Percentiles rank a stretch among this genome's conserved stretches.
phyloP scores from a whole-genome alignment of 2,797 vertebrate genomes.

The Leptodactylus fallax region DNA sequence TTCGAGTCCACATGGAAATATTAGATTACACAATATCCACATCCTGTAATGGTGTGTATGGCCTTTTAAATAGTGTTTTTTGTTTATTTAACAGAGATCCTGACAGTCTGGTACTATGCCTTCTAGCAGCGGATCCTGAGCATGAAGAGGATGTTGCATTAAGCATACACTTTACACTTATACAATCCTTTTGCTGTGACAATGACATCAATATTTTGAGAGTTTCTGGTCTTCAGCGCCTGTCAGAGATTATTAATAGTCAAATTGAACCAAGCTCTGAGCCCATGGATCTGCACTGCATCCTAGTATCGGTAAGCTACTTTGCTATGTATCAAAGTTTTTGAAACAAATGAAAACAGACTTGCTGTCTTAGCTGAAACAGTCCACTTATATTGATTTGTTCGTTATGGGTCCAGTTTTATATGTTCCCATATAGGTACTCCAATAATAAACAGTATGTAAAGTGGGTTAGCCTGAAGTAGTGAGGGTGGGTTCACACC shows the following conservation, averaged over 20 bases:
- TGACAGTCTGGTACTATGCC: conserved; percentile 90
- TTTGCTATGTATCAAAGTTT: no score
- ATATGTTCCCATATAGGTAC: no score
- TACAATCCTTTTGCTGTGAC: conserved; percentile 94
- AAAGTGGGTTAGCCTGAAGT: no score
- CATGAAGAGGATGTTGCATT: conserved; percentile 88
- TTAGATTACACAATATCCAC: no score
- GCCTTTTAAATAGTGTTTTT: neutral
- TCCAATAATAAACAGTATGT: no score
- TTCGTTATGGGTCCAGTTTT: no score
- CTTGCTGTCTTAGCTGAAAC: no score
- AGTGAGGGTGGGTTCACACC: no score
- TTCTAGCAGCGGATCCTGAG: conserved; percentile 89
- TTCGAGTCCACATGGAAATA: no score
- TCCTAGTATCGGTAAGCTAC: conserved; percentile 88
- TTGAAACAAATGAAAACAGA: no score
- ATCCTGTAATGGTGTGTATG: neutral
- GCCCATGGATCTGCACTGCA: conserved; percentile 90
- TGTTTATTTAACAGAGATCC: conserved; percentile 80
- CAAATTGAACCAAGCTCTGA: conserved; percentile 73
- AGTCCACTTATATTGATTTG: no score
- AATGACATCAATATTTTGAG: conserved; percentile 92
- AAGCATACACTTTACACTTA: conserved; percentile 95
- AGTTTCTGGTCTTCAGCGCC: conserved; percentile 83
- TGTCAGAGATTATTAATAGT: conserved; percentile 83